phyloP scores from a whole-genome alignment of 2,888 invertebrate genomes.

The Hermaeophaga mercurialis region DNA sequence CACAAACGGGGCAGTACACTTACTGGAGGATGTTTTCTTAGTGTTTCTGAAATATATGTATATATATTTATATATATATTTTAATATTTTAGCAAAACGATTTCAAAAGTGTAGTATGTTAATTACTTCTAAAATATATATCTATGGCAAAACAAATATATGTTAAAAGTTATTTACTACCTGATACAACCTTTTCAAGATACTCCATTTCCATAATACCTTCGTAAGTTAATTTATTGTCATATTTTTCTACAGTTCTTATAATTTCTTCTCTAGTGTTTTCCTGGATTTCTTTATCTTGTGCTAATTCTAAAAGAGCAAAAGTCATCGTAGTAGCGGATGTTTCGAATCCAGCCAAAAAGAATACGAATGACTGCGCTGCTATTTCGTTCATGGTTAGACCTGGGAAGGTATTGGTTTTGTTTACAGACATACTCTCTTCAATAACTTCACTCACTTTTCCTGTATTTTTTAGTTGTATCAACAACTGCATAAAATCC shows the following conservation, averaged over 20 bases:
- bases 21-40: conserved; percentile 37
- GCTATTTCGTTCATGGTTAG: conserved; percentile 17
- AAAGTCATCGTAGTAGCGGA: conserved; percentile 40
- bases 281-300: conserved; percentile 37
- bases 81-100: no score
- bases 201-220: conserved; percentile 12
- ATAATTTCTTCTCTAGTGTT: conserved; percentile 35
- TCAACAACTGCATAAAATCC: conserved; percentile 64
- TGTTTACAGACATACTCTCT: conserved; percentile 45
- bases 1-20: conserved; percentile 33
- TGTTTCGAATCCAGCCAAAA: conserved; percentile 40
- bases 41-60: conserved; percentile 36
- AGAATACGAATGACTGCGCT: conserved; percentile 38
- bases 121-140: no score
- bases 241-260: conserved; percentile 31
- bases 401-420: neutral
- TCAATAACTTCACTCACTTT: conserved; percentile 48
- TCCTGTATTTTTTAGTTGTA: conserved; percentile 52
- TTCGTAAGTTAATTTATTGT: conserved; percentile 36
- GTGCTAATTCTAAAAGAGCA: conserved; percentile 37
- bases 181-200: neutral
- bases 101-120: no score
- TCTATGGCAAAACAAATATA: no score
- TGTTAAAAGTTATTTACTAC: no score
- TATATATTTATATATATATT: no score